These are phyloP conservation scores for Aporophyla nigra DNA, from an alignment of 2,888 invertebrate genomes.

Conservation along the genomic window DNA sequence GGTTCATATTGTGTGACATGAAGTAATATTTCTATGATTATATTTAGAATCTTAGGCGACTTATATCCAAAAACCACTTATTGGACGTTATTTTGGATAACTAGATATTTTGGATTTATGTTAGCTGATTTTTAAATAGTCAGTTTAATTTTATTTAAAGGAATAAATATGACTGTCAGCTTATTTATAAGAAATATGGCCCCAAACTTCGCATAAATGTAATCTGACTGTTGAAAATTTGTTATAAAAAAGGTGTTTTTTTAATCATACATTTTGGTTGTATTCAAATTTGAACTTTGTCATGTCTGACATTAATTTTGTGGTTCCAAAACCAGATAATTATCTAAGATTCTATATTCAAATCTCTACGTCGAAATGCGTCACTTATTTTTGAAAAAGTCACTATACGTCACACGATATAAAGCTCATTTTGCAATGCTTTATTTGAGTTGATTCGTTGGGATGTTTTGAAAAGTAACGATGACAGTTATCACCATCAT, in stretches of 20 bases:
- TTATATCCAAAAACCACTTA: no score
- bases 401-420: background rate
- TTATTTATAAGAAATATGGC: no score
- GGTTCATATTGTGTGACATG: background rate
- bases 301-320: background rate
- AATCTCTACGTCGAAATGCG: background rate
- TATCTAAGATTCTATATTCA: background rate
- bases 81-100: no score
- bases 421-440: background rate
- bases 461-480: no score
- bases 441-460: background rate
- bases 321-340: background rate
- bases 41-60: background rate
- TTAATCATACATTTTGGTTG: background rate
- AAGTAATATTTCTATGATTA: background rate
- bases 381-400: background rate
- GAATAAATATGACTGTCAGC: no score
- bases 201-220: no score
- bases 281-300: background rate
- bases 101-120: background rate
- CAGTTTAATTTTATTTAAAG: no score
- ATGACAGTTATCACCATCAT: background rate
- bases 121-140: background rate
- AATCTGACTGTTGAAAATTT: background rate
- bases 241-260: background rate